These are phyloP conservation scores for Nudaria mundana DNA, from an alignment of 2,888 invertebrate species.

Conservation along the genomic window DNA sequence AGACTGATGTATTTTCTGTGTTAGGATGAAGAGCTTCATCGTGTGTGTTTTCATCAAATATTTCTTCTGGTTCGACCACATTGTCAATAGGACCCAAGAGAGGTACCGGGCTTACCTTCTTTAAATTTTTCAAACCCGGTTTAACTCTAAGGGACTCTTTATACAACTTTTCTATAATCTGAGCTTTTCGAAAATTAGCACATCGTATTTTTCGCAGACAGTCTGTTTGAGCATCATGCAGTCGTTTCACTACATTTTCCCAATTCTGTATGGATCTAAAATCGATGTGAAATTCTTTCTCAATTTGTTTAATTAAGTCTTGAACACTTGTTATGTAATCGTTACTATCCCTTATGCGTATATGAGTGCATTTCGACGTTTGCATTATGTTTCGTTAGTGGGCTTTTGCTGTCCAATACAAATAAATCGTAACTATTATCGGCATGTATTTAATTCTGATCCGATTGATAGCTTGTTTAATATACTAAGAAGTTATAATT, in stretches of 20 bases:
- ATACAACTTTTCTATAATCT: conserved; percentile 58
- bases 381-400: too few species aligned
- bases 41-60: conserved; percentile 24
- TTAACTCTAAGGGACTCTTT: conserved; percentile 47
- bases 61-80: conserved; percentile 17
- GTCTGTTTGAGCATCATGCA: conserved; percentile 43
- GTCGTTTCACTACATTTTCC: conserved; percentile 49
- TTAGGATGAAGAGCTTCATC: conserved; percentile 42
- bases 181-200: conserved; percentile 44
- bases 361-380: conserved; percentile 41
- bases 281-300: conserved; percentile 50
- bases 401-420: too few species aligned
- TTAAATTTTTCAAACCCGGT: conserved; percentile 56
- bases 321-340: conserved; percentile 45
- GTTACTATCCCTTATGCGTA: conserved; percentile 49
- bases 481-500: too few species aligned
- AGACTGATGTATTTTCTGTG: conserved; percentile 41
- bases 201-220: conserved; percentile 48
- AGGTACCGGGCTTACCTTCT: neutral
- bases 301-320: conserved; percentile 48
- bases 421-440: too few species aligned
- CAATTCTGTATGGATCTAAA: conserved; percentile 54
- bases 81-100: neutral
- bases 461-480: too few species aligned
- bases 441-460: too few species aligned